Evolutionary conservation across 2,888 invertebrate genomes (phyloP).

Genomic region (Drosophila seclusa): DNA sequence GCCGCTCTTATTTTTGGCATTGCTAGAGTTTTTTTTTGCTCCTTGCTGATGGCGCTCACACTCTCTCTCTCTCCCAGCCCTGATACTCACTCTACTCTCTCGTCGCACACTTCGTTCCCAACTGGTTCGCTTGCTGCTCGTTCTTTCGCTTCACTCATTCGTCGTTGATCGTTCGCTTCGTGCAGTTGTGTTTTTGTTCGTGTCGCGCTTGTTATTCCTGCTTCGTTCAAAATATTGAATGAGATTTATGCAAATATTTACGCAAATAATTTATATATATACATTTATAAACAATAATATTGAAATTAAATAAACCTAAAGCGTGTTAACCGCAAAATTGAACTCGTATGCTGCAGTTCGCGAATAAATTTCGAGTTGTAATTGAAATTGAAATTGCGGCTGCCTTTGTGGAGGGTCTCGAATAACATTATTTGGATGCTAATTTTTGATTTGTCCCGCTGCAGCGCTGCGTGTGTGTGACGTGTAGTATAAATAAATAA

Average conservation of each 20-base stretch:
- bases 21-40: constrained; percentile 21
- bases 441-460: constrained; percentile 56
- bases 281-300: constrained; percentile 25
- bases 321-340: constrained; percentile 34
- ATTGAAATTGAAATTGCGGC: constrained; percentile 31
- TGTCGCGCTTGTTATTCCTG: constrained; percentile 16
- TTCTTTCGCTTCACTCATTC: constrained; percentile 48
- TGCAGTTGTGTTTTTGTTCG: constrained; percentile 55
- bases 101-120: constrained; percentile 35
- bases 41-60: constrained; percentile 22
- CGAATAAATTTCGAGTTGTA: constrained; percentile 16
- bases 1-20: neutral
- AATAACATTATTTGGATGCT: constrained; percentile 71
- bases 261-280: constrained; percentile 28
- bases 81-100: constrained; percentile 34
- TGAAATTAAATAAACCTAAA: constrained; percentile 24
- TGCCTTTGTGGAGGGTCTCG: constrained; percentile 54
- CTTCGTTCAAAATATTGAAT: constrained; percentile 33
- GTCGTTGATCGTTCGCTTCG: constrained; percentile 65
- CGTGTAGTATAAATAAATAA: constrained; percentile 73
- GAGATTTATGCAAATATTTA: constrained; percentile 39
- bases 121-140: constrained; percentile 41
- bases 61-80: constrained; percentile 26
- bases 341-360: constrained; percentile 15
- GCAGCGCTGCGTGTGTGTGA: constrained; percentile 19